These are phyloP conservation scores for Gymnocheta viridis DNA, from an alignment of 2,888 invertebrate genomes.

Conservation along the genomic window DNA sequence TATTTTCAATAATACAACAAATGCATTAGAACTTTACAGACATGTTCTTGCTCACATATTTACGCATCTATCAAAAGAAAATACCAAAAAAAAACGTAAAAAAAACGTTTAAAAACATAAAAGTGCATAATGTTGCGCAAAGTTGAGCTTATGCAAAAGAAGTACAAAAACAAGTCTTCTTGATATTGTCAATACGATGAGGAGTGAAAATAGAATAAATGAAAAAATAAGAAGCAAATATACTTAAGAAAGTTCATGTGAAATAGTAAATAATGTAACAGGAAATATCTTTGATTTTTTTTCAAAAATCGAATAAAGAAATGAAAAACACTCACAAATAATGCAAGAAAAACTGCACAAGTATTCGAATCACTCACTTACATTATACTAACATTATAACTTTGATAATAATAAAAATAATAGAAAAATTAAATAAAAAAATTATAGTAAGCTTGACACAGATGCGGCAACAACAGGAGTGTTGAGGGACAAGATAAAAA, in stretches of 20 bases:
- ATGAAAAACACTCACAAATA: constrained; percentile 20
- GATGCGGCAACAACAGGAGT: neutral
- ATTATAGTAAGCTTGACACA: neutral
- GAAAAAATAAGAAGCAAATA: neutral
- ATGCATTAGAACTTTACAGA: neutral
- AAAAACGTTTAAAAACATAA: neutral
- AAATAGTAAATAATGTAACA: constrained; percentile 63
- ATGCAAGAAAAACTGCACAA: constrained; percentile 23
- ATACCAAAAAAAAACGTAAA: constrained; percentile 15
- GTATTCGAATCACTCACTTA: constrained; percentile 63
- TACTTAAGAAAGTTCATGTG: constrained; percentile 40
- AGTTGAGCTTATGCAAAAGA: constrained; percentile 15
- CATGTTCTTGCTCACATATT: neutral
- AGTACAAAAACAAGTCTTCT: constrained; percentile 25
- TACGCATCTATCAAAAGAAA: neutral
- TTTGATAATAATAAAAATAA: constrained; percentile 8
- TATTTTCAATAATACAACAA: neutral
- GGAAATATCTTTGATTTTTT: constrained; percentile 60
- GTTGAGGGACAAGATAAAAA: no score
- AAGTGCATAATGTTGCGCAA: constrained; percentile 53
- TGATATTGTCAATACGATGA: constrained; percentile 50
- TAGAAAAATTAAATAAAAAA: neutral
- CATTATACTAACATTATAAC: constrained; percentile 45
- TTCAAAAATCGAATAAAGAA: constrained; percentile 41
- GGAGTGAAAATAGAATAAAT: neutral